A percentile compares a stretch with the other conserved stretches of the same genome.
phyloP scores from a whole-genome alignment of 2,797 vertebrate species.

The Sebastes reedi region DNA sequence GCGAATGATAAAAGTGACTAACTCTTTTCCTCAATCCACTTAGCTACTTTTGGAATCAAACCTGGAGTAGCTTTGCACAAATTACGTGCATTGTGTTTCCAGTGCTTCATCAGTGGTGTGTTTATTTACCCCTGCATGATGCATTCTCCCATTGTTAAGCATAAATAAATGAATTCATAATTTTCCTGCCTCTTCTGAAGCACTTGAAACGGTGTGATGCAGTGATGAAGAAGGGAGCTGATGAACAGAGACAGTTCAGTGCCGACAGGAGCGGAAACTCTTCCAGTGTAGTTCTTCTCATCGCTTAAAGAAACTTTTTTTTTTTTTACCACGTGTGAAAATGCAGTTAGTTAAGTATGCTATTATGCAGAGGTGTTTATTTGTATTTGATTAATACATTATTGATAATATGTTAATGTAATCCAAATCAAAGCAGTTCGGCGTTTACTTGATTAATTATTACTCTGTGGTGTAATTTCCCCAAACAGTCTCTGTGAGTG shows the following conservation, averaged over 20 bases:
- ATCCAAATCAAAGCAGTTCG: slow-evolving; percentile 77
- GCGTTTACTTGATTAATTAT: slow-evolving; percentile 82
- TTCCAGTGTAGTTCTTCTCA: slow-evolving; percentile 43
- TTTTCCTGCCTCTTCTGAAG: slow-evolving; percentile 60
- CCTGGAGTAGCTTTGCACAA: slow-evolving; percentile 85
- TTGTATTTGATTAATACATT: slow-evolving; percentile 82
- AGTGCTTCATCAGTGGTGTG: slow-evolving; percentile 75
- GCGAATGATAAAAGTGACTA: slow-evolving; percentile 84
- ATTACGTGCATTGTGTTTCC: slow-evolving; percentile 82
- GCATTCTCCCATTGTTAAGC: slow-evolving; percentile 73
- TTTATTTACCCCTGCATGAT: slow-evolving; percentile 79
- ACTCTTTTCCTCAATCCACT: slow-evolving; percentile 83
- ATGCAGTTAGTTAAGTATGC: slow-evolving; percentile 67
- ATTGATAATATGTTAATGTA: slow-evolving; percentile 82
- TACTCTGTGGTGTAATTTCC: slow-evolving; percentile 76
- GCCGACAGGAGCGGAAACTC: slow-evolving; percentile 53
- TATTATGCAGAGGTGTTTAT: slow-evolving; percentile 76
- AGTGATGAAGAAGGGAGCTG: slow-evolving; percentile 75
- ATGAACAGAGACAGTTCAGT: slow-evolving; percentile 72
- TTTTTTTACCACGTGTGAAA: slow-evolving; percentile 40
- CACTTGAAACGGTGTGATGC: slow-evolving; percentile 67
- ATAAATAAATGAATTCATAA: slow-evolving; percentile 80
- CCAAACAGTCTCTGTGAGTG: slow-evolving; percentile 73
- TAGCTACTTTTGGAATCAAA: slow-evolving; percentile 81
- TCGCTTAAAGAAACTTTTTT: slow-evolving; percentile 46